Evolutionary conservation across 2,797 vertebrate species (phyloP).

Genomic region (Miichthys miiuy): DNA sequence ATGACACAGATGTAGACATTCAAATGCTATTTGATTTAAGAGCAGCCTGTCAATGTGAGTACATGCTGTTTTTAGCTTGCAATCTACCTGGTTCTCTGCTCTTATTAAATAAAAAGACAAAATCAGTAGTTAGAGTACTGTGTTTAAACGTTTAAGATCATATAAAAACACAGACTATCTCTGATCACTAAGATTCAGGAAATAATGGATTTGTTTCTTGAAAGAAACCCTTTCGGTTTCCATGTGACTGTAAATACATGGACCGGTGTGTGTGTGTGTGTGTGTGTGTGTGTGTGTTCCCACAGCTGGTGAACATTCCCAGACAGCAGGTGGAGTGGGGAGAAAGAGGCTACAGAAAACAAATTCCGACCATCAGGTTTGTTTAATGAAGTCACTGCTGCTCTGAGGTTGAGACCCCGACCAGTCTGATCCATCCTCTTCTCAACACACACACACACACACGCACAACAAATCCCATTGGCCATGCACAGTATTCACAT

Average conservation of each 20-base stretch:
- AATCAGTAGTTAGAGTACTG: too few species aligned
- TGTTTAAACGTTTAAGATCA: too few species aligned
- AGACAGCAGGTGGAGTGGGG: conserved; percentile 57
- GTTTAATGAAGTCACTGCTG: conserved; percentile 52
- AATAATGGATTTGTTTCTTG: not conserved
- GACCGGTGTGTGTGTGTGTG: not conserved
- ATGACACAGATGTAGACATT: too few species aligned
- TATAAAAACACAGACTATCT: not conserved
- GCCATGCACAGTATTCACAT: not conserved
- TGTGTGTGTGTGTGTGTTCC: conserved; percentile 35
- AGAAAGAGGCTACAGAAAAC: conserved; percentile 45
- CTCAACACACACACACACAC: conserved; percentile 21
- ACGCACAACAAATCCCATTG: not conserved
- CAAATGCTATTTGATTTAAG: too few species aligned
- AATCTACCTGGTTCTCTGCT: too few species aligned
- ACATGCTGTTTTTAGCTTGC: too few species aligned
- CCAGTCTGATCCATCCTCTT: conserved; percentile 13
- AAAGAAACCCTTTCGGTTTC: too few species aligned
- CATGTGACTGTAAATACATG: too few species aligned
- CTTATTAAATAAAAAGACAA: too few species aligned
- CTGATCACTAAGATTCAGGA: not conserved
- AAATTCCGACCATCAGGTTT: conserved; percentile 37
- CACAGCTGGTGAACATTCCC: conserved; percentile 58
- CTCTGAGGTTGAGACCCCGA: conserved; percentile 37
- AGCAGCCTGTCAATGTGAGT: too few species aligned